phyloP scores from a whole-genome alignment of 2,797 vertebrate genomes.

The Pristis pectinata region DNA sequence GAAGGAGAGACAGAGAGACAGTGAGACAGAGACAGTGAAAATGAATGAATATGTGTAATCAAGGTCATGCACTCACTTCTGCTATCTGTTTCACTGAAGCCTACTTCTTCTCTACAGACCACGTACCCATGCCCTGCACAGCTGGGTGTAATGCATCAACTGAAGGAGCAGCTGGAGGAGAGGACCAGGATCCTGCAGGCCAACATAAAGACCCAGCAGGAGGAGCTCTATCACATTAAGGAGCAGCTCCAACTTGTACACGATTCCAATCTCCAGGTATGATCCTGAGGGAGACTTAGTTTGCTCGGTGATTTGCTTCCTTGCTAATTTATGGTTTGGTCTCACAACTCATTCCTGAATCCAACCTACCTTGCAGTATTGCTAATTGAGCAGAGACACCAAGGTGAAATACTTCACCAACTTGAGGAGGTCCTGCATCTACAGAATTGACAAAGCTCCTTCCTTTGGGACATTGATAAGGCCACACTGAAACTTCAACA shows the following conservation, averaged over 20 bases:
- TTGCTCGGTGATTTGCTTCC: neutral
- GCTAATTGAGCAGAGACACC: neutral
- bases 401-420: neutral
- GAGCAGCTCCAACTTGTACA: constrained; percentile 77
- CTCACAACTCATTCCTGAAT: neutral
- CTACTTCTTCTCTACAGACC: constrained; percentile 46
- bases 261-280: constrained; percentile 70
- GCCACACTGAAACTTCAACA: neutral
- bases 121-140: constrained; percentile 67
- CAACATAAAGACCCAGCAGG: constrained; percentile 75
- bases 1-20: too few species aligned
- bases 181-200: constrained; percentile 72
- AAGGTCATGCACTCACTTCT: constrained; percentile 39
- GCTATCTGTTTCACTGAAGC: constrained; percentile 42
- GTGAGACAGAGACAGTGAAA: too few species aligned
- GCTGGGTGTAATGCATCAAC: constrained; percentile 72
- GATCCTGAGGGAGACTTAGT: neutral
- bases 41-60: too few species aligned
- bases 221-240: constrained; percentile 75
- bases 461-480: neutral
- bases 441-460: neutral
- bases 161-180: constrained; percentile 79
- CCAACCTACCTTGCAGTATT: neutral
- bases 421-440: neutral
- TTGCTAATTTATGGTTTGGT: neutral